These are phyloP conservation scores for Drosophila eohydei DNA, from an alignment of 2,888 invertebrate species.

Conservation along the genomic window DNA sequence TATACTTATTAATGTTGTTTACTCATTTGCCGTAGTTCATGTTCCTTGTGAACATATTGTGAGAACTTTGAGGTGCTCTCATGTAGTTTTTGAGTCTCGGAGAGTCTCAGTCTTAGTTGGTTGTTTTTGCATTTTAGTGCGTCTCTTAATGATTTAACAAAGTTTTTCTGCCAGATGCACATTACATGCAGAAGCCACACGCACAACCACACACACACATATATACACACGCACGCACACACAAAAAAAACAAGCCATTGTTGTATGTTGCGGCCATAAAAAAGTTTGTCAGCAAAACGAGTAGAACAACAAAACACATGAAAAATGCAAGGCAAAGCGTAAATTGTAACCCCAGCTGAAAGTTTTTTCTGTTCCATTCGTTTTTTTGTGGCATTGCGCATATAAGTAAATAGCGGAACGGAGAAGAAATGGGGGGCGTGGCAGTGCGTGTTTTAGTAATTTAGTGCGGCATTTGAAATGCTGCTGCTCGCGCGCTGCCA, in stretches of 20 bases:
- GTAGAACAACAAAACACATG: conserved; percentile 46
- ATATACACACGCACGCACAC: conserved; percentile 11
- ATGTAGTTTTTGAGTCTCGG: conserved; percentile 17
- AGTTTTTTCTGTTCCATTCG: conserved; percentile 25
- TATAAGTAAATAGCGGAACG: conserved; percentile 42
- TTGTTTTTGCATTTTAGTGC: conserved; percentile 44
- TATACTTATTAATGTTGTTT: not conserved
- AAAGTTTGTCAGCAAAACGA: conserved; percentile 62
- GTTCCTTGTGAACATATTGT: conserved; percentile 21
- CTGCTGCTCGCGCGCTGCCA: conserved; percentile 38
- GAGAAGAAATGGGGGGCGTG: conserved; percentile 23
- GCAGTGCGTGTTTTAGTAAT: conserved; percentile 57
- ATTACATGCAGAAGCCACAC: conserved; percentile 52
- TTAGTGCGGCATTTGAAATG: conserved; percentile 69
- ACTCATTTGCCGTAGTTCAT: not conserved
- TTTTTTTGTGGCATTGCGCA: conserved; percentile 39
- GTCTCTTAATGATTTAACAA: conserved; percentile 62
- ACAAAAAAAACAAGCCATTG: conserved; percentile 41
- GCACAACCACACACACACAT: conserved; percentile 13
- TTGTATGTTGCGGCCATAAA: conserved; percentile 68
- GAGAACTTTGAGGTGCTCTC: conserved; percentile 24
- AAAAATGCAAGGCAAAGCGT: conserved; percentile 67
- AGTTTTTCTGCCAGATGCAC: conserved; percentile 64
- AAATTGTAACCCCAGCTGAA: conserved; percentile 66
- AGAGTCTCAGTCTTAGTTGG: conserved; percentile 24